A percentile compares a stretch with the other conserved stretches of the same genome.
Evolutionary conservation across 2,797 vertebrate species (phyloP).

Genomic region (Coluber constrictor): DNA sequence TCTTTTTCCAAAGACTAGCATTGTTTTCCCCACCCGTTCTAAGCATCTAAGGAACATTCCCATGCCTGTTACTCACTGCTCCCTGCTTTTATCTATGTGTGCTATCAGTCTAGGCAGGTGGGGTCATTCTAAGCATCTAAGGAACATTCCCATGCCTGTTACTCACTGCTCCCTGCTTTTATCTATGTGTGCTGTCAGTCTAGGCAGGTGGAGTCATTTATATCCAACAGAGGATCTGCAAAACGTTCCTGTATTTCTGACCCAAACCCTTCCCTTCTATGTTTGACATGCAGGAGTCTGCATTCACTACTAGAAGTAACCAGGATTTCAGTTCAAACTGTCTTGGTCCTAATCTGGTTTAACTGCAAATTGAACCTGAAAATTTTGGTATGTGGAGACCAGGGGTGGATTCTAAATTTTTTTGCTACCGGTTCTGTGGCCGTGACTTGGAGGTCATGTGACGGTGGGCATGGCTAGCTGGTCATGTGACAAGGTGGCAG

Average conservation of each 20-base stretch:
- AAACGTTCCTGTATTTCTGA: neutral
- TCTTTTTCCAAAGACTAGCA: neutral
- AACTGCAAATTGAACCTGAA: neutral
- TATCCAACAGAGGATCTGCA: neutral
- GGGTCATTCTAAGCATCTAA: neutral
- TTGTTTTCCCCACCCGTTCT: neutral
- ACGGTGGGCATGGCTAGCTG: no score
- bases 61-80: neutral
- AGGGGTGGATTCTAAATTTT: no score
- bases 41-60: neutral
- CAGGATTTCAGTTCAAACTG: neutral
- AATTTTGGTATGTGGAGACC: neutral
- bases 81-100: neutral
- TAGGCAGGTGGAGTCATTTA: neutral
- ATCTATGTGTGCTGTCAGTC: neutral
- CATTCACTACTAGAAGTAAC: neutral
- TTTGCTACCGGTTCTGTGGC: no score
- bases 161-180: neutral
- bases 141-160: neutral
- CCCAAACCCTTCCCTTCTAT: neutral
- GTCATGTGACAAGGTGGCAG: no score
- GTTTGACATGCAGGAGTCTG: neutral
- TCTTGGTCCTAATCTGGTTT: neutral
- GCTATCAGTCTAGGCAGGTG: neutral
- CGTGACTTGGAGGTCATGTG: no score